Evolutionary conservation across 2,113 vertebrate species (phyloP), one percentile per base, ranked within the genome.

Genomic region (Mirounga angustirostris): DNA sequence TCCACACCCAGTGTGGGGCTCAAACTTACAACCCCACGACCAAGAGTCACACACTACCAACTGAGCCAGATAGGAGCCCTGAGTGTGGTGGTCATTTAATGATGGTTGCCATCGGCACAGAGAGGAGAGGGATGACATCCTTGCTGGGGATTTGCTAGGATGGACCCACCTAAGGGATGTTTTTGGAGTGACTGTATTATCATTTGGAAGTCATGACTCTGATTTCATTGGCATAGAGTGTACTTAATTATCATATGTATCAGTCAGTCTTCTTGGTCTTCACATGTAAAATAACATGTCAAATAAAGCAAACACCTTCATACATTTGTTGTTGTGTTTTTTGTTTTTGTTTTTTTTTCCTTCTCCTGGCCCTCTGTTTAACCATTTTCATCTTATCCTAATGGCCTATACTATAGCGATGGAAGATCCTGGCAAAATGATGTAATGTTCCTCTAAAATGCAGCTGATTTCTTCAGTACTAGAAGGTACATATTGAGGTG

Each of bases 141-240:
- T 65, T 26, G 28, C 7, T 11, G 22, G 76, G 1, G 5, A 16
- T 46, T 87, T 94, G 63, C 61, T 46, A 7, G 7, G 8, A 26
- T 63, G 28, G 76, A 21, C 28, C 36, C 36, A 13, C n/a, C n/a
- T 73, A 46, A n/a, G 10, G 18, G 40, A 22, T 19, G n/a, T 61
- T 58, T 95, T 71, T 28, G 43, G n/a, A 78, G 88, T 19, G n/a
- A 40, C 15, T 40, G 1, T 40, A 14, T 13, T 61, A n/a, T 74
- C 52, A 46, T 88, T 71, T 76, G 50, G 21, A 83, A 91, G 52
- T 56, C 74, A 83, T 71, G 92, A 52, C 22, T 81, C 24, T 81
- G 52, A 79, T 79, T 79, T 63, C 40, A 52, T 40, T 63, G 78
- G 54, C 13, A 40, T 82, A 36, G 40, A 59, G 28, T 50, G 4